Evolutionary conservation across 2,888 invertebrate genomes (phyloP).

Genomic region (Apoda limacodes): DNA sequence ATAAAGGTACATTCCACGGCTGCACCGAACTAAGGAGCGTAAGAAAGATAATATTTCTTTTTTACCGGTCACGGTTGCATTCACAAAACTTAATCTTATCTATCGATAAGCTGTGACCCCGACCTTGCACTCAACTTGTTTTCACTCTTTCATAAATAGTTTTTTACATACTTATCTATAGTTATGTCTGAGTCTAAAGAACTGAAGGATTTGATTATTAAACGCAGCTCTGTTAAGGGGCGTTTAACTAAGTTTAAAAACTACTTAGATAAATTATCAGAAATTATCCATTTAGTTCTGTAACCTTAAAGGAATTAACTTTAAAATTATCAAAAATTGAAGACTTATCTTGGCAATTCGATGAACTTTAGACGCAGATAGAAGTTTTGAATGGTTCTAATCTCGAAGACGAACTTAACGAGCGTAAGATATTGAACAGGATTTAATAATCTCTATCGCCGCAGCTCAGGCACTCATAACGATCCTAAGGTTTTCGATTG

Average conservation of each 20-base stretch:
- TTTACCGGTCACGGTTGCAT: no score
- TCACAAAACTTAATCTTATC: no score
- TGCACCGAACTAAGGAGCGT: no score
- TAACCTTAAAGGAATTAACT: slow-evolving; percentile 1
- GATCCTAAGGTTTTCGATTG: neutral
- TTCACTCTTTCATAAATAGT: no score
- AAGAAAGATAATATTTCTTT: no score
- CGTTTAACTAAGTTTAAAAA: slow-evolving; percentile 5
- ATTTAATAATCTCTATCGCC: neutral
- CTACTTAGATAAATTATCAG: neutral
- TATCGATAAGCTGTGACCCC: no score
- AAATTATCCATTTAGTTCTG: neutral
- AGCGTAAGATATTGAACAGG: neutral
- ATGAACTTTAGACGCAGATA: slow-evolving; percentile 6
- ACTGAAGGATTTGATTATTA: neutral
- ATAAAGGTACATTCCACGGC: no score
- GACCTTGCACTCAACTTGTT: no score
- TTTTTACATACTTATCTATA: no score
- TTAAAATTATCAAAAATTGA: slow-evolving; percentile 1
- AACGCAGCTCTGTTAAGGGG: slow-evolving; percentile 6
- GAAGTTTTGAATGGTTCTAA: slow-evolving; percentile 2
- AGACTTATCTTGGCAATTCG: slow-evolving; percentile 1
- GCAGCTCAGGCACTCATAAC: neutral
- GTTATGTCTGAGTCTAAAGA: no score
- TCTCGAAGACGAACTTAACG: neutral